Base-by-base conservation (phyloP, 2,888 invertebrate species). In the Heliconius aoede region DNA sequence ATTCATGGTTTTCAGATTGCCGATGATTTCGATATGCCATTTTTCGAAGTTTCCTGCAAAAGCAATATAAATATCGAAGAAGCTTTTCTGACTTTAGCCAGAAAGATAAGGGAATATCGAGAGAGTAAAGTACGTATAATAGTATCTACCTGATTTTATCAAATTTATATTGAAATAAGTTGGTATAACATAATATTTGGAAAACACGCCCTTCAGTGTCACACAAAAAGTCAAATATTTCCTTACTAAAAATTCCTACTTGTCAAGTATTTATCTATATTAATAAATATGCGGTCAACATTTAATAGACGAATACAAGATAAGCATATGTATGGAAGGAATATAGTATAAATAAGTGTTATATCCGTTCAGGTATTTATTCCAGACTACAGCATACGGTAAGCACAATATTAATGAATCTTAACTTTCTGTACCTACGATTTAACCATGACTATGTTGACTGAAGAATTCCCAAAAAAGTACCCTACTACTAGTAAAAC, bases 1-100 rank as follows among this genome's bases (percentile, higher is more conserved):
- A 26, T 60, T 60, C 5, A 55, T 55, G 11, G n/a, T 28, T 79
- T 81, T 62, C 91, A 97, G 97, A 97, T 98, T 91, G 97, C 97
- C 0, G 97, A 97, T 86, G 97, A 97, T 87, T 98, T 97, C 85
- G 97, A 97, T 83, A 97, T 98, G 96, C 97, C 97, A 51, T 98
- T 98, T 88, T 97, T 97, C 87, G 98, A 98, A 91, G 97, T 98
- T 21, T 98, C 98, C 18, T 98, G 98, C 91, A 98, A 98, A 91
- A 97, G 96, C 83, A 96, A 98, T 87, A 96, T 98, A 78, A 97
- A 98, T 84, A 97, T 98, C 85, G 97, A 97, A 88, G 97, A 97
- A 86, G 96, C 97, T 72, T 98, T 98, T 89, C 90, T 97, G 81
- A 96, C 97, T 68, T 91, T 98, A 87, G 97, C 98, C 80, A 95